Evolutionary conservation across 2,888 invertebrate genomes (phyloP), one percentile per base, ranked within the genome.

Genomic region (Hyles lineata): DNA sequence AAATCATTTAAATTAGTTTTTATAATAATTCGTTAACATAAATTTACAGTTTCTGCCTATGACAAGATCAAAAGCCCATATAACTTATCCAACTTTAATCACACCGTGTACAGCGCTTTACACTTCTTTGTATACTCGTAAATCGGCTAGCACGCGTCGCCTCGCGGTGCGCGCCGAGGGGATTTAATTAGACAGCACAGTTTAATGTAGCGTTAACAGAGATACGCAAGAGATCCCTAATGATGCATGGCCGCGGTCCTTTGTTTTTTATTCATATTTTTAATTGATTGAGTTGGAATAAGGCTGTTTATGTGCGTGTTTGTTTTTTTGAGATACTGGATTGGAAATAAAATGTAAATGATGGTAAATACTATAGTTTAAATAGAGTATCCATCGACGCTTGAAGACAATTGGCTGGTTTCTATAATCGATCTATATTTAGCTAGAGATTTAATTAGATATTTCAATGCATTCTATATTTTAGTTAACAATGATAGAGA

Each of bases 141-240:
- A 89, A 87, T 83, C 79, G 81, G 82, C 80, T 80, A 82, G 85
- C 82, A 80, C 83, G 86, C 84, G 82, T 80, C 83, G 86, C 83
- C 50, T 55, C 55, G 19, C 55, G 23, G 80, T 82, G 83, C 85
- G 43, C 43, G 15, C 80, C 76, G 82, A 85, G 89, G 90, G 90
- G 89, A 90, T 92, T 90, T 92, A 92, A 92, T 92, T 92, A 91
- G 90, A 89, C 89, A 85, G 81, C 82, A 82, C 84, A 78, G 87
- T 84, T 88, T 87, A 92, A 92, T 92, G 91, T 90, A 87, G 87
- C 86, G 89, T 87, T 85, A 91, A 89, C 88, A 85, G 85, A 86
- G 86, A 90, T 90, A 86, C 84, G 82, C 86, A 83, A 85, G 87
- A 85, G 89, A 86, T 87, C 85, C 84, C 79, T 86, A 86, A 88